A percentile compares a stretch with the other conserved stretches of the same genome.
These are phyloP conservation scores for Hydriomena furcata DNA, from an alignment of 2,888 invertebrate genomes.

Conservation along the genomic window DNA sequence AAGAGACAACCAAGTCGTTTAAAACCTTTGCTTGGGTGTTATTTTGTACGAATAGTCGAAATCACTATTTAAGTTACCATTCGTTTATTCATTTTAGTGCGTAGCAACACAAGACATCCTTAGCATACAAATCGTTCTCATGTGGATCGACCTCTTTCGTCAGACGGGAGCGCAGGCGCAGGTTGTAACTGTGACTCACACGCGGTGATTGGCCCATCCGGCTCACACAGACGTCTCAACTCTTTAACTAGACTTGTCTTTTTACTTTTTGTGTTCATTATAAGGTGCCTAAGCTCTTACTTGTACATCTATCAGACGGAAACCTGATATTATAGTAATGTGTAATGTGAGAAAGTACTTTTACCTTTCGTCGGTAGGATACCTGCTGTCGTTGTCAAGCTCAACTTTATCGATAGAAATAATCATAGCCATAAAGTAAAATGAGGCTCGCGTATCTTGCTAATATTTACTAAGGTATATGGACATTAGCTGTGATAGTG, in stretches of 20 bases:
- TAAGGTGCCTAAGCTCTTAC: conserved; percentile 18
- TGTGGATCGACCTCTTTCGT: conserved; percentile 41
- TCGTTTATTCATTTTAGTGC: background rate
- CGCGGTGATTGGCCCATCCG: conserved; percentile 77
- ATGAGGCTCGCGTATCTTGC: background rate
- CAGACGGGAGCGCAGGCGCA: conserved; percentile 51
- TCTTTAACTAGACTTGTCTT: conserved; percentile 55
- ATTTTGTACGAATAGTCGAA: too few species aligned
- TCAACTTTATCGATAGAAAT: conserved; percentile 8
- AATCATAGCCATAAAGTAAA: conserved; percentile 1
- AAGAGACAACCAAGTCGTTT: too few species aligned
- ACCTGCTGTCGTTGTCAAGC: background rate
- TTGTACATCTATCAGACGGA: conserved; percentile 13
- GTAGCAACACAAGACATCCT: background rate
- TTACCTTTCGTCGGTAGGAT: conserved; percentile 15
- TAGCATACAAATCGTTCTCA: conserved; percentile 3
- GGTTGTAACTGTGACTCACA: conserved; percentile 68
- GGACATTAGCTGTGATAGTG: conserved; percentile 14
- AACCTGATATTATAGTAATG: conserved; percentile 25
- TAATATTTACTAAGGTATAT: conserved; percentile 1
- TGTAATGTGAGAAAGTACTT: conserved; percentile 25
- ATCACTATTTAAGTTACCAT: too few species aligned
- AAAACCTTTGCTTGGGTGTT: too few species aligned
- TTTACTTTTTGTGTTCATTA: conserved; percentile 37
- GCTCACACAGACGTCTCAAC: conserved; percentile 70